These are phyloP conservation scores for Aquatica leii DNA, from an alignment of 2,888 invertebrate genomes.

Conservation along the genomic window DNA sequence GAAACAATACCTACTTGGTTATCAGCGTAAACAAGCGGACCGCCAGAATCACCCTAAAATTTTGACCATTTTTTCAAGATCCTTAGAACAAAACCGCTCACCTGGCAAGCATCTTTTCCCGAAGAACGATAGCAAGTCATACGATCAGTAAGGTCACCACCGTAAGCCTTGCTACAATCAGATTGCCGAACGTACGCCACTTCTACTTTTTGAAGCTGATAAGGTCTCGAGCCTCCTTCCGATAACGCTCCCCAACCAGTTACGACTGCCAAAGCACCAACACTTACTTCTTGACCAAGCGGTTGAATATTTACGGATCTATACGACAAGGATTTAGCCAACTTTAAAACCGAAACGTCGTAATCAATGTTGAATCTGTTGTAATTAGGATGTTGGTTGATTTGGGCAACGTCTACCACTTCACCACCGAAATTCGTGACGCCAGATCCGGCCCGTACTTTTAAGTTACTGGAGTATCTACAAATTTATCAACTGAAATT, in stretches of 20 bases:
- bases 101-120: slow-evolving; percentile 17
- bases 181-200: slow-evolving; percentile 11
- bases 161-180: slow-evolving; percentile 10
- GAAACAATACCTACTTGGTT: slow-evolving; percentile 17
- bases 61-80: background rate
- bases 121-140: slow-evolving; percentile 20
- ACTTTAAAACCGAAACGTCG: slow-evolving; percentile 13
- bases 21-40: slow-evolving; percentile 1
- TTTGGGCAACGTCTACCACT: background rate
- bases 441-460: slow-evolving; percentile 12
- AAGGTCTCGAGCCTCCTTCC: slow-evolving; percentile 12
- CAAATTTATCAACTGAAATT: background rate
- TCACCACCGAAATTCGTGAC: background rate
- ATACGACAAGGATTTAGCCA: background rate
- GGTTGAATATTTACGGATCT: background rate
- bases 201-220: slow-evolving; percentile 11
- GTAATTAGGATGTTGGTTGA: slow-evolving; percentile 11
- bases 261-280: slow-evolving; percentile 12
- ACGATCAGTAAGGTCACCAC: slow-evolving; percentile 9
- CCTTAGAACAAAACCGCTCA: background rate
- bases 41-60: slow-evolving; percentile 21
- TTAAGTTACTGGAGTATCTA: background rate
- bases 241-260: slow-evolving; percentile 15
- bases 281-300: background rate
- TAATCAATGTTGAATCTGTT: slow-evolving; percentile 1